These are phyloP conservation scores for Hippocampus barbouri DNA, from an alignment of 2,113 vertebrate genomes.

Conservation along the genomic window DNA sequence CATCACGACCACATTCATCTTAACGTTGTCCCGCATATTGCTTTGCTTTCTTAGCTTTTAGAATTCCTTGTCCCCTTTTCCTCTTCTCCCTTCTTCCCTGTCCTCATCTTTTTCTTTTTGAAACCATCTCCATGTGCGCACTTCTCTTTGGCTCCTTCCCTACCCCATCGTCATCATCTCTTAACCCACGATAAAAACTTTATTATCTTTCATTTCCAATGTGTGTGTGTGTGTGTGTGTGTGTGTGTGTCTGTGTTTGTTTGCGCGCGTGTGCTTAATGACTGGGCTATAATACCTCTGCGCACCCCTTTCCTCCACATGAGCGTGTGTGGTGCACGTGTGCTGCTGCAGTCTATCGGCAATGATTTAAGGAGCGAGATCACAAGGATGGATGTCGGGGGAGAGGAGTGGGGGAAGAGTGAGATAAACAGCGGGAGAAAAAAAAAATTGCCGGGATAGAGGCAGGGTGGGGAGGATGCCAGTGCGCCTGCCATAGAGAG, in stretches of 20 bases:
- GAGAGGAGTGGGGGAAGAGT: conserved; percentile 12
- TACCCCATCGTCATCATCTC: not conserved
- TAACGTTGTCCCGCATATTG: conserved; percentile 18
- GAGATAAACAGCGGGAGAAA: conserved; percentile 26
- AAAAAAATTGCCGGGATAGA: conserved; percentile 19
- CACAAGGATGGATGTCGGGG: conserved; percentile 1
- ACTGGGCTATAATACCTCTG: conserved; percentile 39
- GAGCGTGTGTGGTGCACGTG: conserved; percentile 44
- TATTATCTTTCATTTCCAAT: not conserved
- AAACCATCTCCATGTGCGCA: not conserved
- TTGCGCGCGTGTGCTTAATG: conserved; percentile 16
- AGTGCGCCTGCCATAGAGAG: conserved; percentile 30
- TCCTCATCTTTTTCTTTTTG: not conserved
- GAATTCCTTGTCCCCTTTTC: conserved; percentile 1
- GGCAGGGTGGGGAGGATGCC: conserved; percentile 29
- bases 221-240: conserved; percentile 2
- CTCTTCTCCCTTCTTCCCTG: not conserved
- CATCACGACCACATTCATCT: conserved; percentile 42
- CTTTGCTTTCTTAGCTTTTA: not conserved
- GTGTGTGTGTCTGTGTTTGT: not conserved
- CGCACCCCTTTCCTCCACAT: conserved; percentile 39
- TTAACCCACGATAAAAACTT: not conserved
- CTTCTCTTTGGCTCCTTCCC: conserved; percentile 5
- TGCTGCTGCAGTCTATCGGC: conserved; percentile 54
- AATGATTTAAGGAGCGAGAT: conserved; percentile 34